Base-by-base conservation (phyloP, 2,113 vertebrate genomes). In the Pteruthius melanotis region DNA sequence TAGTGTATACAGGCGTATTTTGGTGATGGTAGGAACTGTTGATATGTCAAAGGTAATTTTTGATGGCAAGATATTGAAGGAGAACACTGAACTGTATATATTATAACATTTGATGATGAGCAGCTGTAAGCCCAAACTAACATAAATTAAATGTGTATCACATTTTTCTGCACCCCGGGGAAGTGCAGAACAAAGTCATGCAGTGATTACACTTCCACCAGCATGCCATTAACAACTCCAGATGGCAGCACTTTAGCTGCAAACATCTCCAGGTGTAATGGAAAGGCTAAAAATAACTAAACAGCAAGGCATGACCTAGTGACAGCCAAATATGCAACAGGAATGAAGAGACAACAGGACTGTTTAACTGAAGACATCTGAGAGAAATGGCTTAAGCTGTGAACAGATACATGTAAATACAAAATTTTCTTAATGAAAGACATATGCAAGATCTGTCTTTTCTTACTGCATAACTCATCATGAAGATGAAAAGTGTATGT, bases 201-300 rank as follows among this genome's bases (percentile, higher is more conserved):
- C 83, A 83, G 66, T 96, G 95, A 97, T 95, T 88, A 97, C 93
- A 71, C 91, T 96, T 95, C 80, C 94, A 96, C 96, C 87, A 96
- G 87, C 95, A 93, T 88, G 56, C 87, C 82, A 96, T 96, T 97
- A 97, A 95, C 95, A 96, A 96, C 93, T 97, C 97, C 97, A 97
- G 95, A 97, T 96, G 97, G 95, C 95, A 96, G 93, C 77, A 95
- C 96, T 96, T 96, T 90, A 96, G 76, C 85, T 95, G 80, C 59
- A 96, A 90, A 97, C 82, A 81, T 87, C 92, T 92, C 96, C 93
- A 97, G 94, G 90, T 97, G 61, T 96, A 96, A 95, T 92, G 83
- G 89, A 83, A 60, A 89, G 92, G 80, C 90, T 97, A 93, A 97
- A 92, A 91, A 95, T 97, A 95, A 89, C 86, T 84, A 86, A 95